Evolutionary conservation across 2,797 vertebrate genomes (phyloP).

Genomic region (Glossophaga mutica): DNA sequence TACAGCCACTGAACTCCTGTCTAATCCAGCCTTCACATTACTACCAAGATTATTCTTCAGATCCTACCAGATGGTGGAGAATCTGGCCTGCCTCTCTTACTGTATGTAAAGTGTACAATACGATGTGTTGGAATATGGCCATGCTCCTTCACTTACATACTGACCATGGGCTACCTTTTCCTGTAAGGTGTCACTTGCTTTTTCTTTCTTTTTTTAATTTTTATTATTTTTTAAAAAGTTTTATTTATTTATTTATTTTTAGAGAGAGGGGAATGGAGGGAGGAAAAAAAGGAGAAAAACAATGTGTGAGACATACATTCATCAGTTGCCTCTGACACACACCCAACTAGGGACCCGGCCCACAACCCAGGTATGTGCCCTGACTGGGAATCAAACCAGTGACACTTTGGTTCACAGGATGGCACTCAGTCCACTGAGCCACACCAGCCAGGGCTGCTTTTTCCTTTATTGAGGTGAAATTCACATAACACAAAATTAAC

Average conservation of each 20-base stretch:
- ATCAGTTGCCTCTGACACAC: no score
- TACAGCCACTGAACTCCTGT: not conserved
- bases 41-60: not conserved
- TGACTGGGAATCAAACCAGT: no score
- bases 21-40: not conserved
- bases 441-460: not conserved
- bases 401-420: no score
- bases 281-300: no score
- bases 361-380: no score
- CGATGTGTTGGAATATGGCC: not conserved
- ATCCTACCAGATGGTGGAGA: not conserved
- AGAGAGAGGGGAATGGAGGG: no score
- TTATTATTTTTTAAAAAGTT: no score
- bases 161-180: not conserved
- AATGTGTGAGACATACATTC: no score
- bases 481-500: not conserved
- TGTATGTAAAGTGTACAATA: not conserved
- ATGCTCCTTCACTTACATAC: not conserved
- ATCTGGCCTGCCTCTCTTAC: no score
- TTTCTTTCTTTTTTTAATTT: not conserved
- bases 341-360: no score
- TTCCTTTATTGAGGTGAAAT: not conserved
- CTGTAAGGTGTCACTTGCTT: not conserved
- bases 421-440: no score
- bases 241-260: no score